Evolutionary conservation across 2,888 invertebrate genomes (phyloP), one percentile per base, ranked within the genome.

Genomic region (Dolomedes plantarius): DNA sequence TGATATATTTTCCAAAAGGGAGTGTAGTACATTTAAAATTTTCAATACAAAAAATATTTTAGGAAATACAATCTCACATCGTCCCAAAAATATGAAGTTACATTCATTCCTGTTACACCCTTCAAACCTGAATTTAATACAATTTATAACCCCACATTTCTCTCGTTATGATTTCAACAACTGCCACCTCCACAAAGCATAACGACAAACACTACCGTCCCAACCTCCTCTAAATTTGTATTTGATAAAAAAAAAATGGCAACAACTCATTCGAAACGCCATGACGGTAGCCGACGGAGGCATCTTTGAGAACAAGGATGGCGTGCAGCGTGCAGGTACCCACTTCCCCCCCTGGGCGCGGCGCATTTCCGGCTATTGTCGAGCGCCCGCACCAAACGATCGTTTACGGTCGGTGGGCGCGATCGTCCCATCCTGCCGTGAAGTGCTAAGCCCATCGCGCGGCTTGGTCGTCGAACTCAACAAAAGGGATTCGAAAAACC

Each of bases 341-440:
- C n/a, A n/a, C 36, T n/a, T n/a, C 11, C 46, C 16, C 16, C 46
- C 46, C 11, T 13, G 46, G 46, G 46, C 11, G 46, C 46, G 46
- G 9, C 46, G 46, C 46, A 46, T 46, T 46, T 46, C 46, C 46
- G 46, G 46, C 46, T 46, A 46, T 46, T 46, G 46, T 46, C 46
- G 46, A 6, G 46, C 46, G 46, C 46, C 46, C 46, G 46, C 46
- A 16, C 46, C 46, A n/a, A 46, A 46, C 2, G 46, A 16, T 46
- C 46, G 16, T 46, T 46, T 46, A 46, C 16, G 46, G 46, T 46
- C 46, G 9, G 46, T n/a, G 46, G 46, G n/a, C 11, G 46, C 46
- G 6, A 46, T 46, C 46, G 46, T 3, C 46, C n/a, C 46, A 46
- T 16, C 6, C 9, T 46, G 46, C n/a, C 46, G 46, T 46, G 46